A percentile compares a stretch with the other conserved stretches of the same genome.
Conservation (phyloP, 2,797 vertebrate species). For the Alauda arvensis region DNA sequence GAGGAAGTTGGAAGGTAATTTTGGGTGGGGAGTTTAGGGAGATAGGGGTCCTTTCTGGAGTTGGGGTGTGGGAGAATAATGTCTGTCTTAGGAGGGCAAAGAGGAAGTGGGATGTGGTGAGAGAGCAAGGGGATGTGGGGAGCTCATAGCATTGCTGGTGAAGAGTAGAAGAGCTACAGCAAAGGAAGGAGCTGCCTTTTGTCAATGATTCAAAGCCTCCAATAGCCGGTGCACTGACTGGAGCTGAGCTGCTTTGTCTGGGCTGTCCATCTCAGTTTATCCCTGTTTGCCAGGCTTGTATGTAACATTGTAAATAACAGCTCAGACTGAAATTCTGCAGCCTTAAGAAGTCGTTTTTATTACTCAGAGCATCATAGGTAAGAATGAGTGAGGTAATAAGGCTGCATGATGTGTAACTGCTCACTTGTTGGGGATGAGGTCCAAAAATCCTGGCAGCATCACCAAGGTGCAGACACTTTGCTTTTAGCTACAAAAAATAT, state of each 20-base stretch:
- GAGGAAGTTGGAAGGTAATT: neutral
- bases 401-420: neutral
- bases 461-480: neutral
- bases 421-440: neutral
- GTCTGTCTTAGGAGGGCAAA: neutral
- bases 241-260: neutral
- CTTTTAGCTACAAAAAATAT: neutral
- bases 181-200: neutral
- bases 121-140: fast-evolving
- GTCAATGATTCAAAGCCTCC: neutral
- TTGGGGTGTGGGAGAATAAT: neutral
- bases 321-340: neutral
- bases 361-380: neutral
- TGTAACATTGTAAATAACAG: neutral
- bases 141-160: fast-evolving
- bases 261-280: neutral
- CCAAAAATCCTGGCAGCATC: neutral
- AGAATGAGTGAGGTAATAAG: neutral
- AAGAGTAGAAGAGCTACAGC: neutral
- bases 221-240: neutral
- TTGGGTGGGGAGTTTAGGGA: neutral
- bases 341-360: neutral
- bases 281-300: neutral
- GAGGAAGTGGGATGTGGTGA: fast-evolving
- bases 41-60: neutral